Conservation (phyloP, 2,888 invertebrate species). For the Bombylius discolor region DNA sequence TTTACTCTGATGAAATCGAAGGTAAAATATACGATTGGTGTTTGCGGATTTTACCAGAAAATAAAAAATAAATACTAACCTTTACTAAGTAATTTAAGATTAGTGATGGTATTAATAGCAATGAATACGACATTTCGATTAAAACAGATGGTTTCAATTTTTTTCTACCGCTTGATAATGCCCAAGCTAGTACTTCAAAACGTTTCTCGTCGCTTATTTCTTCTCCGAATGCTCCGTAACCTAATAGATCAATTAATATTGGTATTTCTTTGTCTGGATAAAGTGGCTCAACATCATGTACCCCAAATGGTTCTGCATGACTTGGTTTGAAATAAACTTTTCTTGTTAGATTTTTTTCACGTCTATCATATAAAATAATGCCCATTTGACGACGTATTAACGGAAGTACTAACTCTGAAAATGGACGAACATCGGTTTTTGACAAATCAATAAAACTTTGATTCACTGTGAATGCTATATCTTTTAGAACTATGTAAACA, state of each 20-base stretch:
- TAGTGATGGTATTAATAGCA: slow-evolving; percentile 6
- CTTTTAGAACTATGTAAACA: slow-evolving; percentile 4
- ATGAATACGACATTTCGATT: not conserved
- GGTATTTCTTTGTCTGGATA: slow-evolving; percentile 7
- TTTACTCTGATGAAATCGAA: no score
- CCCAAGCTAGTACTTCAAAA: slow-evolving; percentile 6
- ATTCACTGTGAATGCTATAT: slow-evolving; percentile 1
- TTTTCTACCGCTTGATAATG: not conserved
- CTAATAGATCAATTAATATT: slow-evolving; percentile 1
- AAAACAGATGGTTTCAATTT: not conserved
- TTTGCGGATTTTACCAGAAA: not conserved
- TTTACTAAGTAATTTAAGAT: slow-evolving; percentile 6
- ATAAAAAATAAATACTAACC: not conserved
- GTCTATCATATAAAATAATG: slow-evolving; percentile 1
- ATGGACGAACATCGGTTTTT: slow-evolving; percentile 3
- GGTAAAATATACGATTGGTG: no score
- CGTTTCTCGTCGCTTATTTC: not conserved
- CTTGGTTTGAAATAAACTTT: slow-evolving; percentile 8
- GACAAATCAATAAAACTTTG: slow-evolving; percentile 10
- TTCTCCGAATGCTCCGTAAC: not conserved
- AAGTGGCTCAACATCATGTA: slow-evolving; percentile 4
- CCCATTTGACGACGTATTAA: slow-evolving; percentile 9
- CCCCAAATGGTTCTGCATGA: slow-evolving; percentile 7
- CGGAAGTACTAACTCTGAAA: slow-evolving; percentile 8
- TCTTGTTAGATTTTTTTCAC: not conserved